Evolutionary conservation across 2,113 vertebrate species (phyloP).

Genomic region (Tapirus terrestris): DNA sequence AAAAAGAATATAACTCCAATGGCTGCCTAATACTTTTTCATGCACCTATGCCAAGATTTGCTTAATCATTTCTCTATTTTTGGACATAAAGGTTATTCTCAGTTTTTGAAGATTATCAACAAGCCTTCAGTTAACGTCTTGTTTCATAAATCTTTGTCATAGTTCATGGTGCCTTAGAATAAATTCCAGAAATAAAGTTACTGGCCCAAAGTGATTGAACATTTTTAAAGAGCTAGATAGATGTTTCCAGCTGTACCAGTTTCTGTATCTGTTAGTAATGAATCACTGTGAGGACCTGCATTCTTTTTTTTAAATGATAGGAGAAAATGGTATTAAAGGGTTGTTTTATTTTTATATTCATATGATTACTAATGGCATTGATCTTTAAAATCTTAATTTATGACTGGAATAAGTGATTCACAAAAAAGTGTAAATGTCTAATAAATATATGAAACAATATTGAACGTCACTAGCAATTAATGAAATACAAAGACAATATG

Average conservation of each 20-base stretch:
- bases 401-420: background rate
- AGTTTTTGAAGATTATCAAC: conserved; percentile 35
- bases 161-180: background rate
- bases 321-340: background rate
- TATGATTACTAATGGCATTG: conserved; percentile 15
- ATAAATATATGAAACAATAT: conserved; percentile 24
- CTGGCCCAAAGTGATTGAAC: background rate
- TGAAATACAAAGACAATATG: background rate
- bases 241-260: background rate
- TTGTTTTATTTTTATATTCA: conserved; percentile 36
- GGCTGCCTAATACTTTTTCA: background rate
- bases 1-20: background rate
- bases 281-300: background rate
- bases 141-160: conserved; percentile 18
- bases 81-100: background rate
- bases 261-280: background rate
- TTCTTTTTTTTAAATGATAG: conserved; percentile 14
- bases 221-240: conserved; percentile 14
- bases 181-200: conserved; percentile 44
- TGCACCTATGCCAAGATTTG: background rate
- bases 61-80: conserved; percentile 5
- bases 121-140: background rate
- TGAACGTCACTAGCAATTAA: background rate
- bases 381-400: conserved; percentile 25
- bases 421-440: background rate